Evolutionary conservation across 1,140 invertebrate species (phyloP).

Genomic region (Nylanderia fulva): DNA sequence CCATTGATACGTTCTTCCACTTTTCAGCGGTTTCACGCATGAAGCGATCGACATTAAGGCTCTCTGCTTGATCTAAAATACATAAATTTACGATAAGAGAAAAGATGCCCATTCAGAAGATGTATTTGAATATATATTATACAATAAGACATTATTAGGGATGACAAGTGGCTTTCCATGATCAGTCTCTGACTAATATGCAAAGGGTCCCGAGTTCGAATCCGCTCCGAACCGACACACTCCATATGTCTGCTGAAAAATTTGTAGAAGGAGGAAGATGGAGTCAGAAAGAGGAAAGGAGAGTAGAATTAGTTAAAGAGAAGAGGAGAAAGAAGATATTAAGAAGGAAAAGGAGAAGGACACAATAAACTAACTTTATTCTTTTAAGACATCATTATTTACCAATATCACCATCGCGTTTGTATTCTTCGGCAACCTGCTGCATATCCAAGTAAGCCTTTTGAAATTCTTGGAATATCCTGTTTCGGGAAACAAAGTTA

Average conservation of each 20-base stretch:
- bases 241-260: no score
- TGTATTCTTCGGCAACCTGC: conserved; percentile 96
- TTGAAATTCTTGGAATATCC: conserved; percentile 97
- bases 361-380: no score
- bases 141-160: no score
- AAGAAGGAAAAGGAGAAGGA: no score
- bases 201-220: no score
- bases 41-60: conserved; percentile 92
- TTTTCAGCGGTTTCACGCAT: conserved; percentile 94
- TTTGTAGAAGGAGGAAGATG: no score
- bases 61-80: conserved; percentile 90
- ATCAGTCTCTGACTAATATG: no score
- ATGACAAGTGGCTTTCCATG: no score
- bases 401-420: conserved; percentile 93
- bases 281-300: no score
- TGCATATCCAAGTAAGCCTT: conserved; percentile 96
- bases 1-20: conserved; percentile 96
- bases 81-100: conserved; percentile 27
- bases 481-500: conserved; percentile 96
- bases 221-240: no score
- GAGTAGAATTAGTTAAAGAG: no score
- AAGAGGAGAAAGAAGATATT: no score
- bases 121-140: neutral
- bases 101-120: neutral
- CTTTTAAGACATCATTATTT: conserved; percentile 81